A percentile compares a stretch with the other conserved stretches of the same genome.
phyloP scores from a whole-genome alignment of 2,797 vertebrate species.

The Lithobates sylvaticus region DNA sequence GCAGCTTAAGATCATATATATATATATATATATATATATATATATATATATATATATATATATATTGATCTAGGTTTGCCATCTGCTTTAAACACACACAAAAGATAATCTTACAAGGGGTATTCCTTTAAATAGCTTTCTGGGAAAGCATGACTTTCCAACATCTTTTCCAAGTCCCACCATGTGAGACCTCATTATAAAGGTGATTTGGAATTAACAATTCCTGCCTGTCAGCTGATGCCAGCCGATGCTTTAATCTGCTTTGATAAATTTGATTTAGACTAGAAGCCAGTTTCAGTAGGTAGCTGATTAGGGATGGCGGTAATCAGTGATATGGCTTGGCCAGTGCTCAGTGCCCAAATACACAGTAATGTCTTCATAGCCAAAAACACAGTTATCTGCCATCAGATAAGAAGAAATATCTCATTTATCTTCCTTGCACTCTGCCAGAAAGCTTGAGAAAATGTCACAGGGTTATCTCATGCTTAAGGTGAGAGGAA shows the following conservation, averaged over 20 bases:
- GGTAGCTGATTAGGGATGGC: conserved; percentile 66
- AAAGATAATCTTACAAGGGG: too few relatives aligned
- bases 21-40: too few relatives aligned
- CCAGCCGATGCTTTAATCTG: conserved; percentile 71
- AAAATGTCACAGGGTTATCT: conserved; percentile 28
- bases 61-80: too few relatives aligned
- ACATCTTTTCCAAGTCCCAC: conserved; percentile 7
- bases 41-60: too few relatives aligned
- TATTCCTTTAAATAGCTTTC: neutral
- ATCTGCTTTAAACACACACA: too few relatives aligned
- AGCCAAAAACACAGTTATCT: conserved; percentile 13
- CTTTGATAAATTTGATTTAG: conserved; percentile 75
- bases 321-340: conserved; percentile 67
- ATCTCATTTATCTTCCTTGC: conserved; percentile 4
- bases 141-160: conserved; percentile 6
- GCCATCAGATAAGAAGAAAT: conserved; percentile 20
- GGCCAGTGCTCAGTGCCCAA: neutral
- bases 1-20: too few relatives aligned
- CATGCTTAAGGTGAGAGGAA: conserved; percentile 9
- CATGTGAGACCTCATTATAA: conserved; percentile 68
- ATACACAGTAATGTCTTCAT: neutral
- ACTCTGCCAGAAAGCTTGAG: neutral
- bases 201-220: conserved; percentile 45
- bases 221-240: conserved; percentile 70
- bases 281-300: conserved; percentile 66